Evolutionary conservation across 1,140 invertebrate genomes (phyloP), one percentile per base, ranked within the genome.

Genomic region (Heliothis subflexa): DNA sequence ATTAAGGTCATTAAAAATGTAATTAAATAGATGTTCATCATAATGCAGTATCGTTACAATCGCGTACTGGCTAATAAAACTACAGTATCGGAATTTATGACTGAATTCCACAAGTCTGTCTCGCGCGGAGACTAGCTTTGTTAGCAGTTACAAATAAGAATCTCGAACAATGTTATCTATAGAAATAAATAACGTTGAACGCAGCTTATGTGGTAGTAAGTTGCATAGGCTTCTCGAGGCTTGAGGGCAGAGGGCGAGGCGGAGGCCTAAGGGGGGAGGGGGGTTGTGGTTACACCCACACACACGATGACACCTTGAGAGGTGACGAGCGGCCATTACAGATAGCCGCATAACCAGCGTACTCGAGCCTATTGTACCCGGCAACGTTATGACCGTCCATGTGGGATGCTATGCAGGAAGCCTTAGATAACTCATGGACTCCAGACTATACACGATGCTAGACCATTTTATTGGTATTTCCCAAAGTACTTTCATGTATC

Each of bases 201-300:
- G 61, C 33, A 3, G 14, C 28, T 45, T 28, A 52, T 50, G 47
- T 33, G 50, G 68, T 33, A 40, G 50, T 55, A 55, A 71, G 57
- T 47, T 66, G 49, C 73, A 75, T 75, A 68, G 54, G 73, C 78
- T 76, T 81, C 64, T 75, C 55, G 55, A 77, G 50, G 52, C 59
- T 49, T 52, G n/a, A 76, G 64, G 70, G 72, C 59, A 62, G 18
- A 64, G 47, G 47, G 73, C 59, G 59, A 64, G 5, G 59, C 11
- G 45, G 52, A 64, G 72, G 47, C 40, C 40, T 62, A 7, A 70
- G 70, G 52, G 78, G 77, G 80, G 72, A 57, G 78, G 68, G 78
- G 79, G 86, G 73, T 78, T 86, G 85, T 71, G 86, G 88, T 84
- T 78, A 85, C 83, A 84, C 87, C 88, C 86, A 89, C 89, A 50